Evolutionary conservation across 2,888 invertebrate genomes (phyloP), one percentile per base, ranked within the genome.

Genomic region (Eupithecia pulchellata): DNA sequence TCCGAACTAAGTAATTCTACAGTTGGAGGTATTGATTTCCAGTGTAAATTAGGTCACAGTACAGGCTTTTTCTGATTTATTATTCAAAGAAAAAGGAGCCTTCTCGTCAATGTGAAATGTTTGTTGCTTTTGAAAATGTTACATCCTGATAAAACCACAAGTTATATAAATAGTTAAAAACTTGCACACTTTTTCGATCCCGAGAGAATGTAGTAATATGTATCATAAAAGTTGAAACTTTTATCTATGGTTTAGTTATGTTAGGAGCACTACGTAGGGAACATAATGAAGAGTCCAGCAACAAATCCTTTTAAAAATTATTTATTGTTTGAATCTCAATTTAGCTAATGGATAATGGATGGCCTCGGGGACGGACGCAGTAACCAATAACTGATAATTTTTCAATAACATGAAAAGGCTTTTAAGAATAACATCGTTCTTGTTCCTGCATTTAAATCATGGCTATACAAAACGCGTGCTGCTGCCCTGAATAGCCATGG

Each of bases 401-500:
- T 78, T 74, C 65, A 67, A 73, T 66, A 73, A 78, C 77, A 75
- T 61, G 70, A 72, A 74, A 76, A 77, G 61, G 77, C 78, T 77
- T 76, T 76, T 62, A 77, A 72, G 65, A 71, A 71, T 68, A 55
- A 69, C 60, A 69, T 71, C 73, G 71, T 75, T 75, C 71, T 71
- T 75, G 74, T n/a, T n/a, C n/a, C n/a, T n/a, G n/a, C n/a, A 70
- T 75, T 66, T 66, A 68, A 75, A 73, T 74, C 70, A 65, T 32
- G 64, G 72, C 65, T 64, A 66, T 55, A 75, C 73, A 74, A 76
- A 66, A 68, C 68, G 71, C 77, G 80, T 81, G 80, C 79, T 79
- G 78, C 77, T 82, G 83, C 79, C 82, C 83, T 81, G 77, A 78
- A 85, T 86, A 82, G 86, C 85, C 85, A 84, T 79, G 88, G 82